A percentile compares a stretch with the other conserved stretches of the same genome.
These are phyloP conservation scores for Zootermopsis nevadensis DNA, from an alignment of 2,888 invertebrate genomes.

Conservation along the genomic window DNA sequence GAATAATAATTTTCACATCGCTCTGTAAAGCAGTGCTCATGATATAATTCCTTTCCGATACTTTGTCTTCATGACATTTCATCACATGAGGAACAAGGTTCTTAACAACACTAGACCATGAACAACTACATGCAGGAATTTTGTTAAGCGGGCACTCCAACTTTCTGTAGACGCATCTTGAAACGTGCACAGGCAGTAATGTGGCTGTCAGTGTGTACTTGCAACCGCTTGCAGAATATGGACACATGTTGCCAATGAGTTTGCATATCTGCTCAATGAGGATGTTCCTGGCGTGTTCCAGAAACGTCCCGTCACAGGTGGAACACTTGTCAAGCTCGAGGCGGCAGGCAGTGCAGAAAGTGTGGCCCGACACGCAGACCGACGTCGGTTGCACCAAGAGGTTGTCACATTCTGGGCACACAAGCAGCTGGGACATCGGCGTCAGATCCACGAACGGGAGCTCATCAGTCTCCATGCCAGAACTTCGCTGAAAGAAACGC, in stretches of 20 bases:
- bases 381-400: not conserved
- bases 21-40: not conserved
- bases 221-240: not conserved
- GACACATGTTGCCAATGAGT: not conserved
- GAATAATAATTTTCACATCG: not conserved
- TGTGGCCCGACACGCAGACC: not conserved
- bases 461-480: too few species aligned
- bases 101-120: not conserved
- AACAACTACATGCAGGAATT: not conserved
- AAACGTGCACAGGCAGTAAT: not conserved
- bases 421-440: not conserved
- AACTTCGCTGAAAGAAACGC: too few species aligned
- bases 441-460: not conserved
- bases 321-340: not conserved
- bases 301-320: not conserved
- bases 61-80: not conserved
- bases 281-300: not conserved
- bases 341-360: not conserved
- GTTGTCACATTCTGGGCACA: not conserved
- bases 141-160: not conserved
- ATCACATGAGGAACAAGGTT: not conserved
- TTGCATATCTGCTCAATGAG: not conserved
- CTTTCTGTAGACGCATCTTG: not conserved
- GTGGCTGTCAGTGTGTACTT: not conserved
- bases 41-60: not conserved